Conservation (phyloP, 2,113 vertebrate genomes). For the Picathartes gymnocephalus region DNA sequence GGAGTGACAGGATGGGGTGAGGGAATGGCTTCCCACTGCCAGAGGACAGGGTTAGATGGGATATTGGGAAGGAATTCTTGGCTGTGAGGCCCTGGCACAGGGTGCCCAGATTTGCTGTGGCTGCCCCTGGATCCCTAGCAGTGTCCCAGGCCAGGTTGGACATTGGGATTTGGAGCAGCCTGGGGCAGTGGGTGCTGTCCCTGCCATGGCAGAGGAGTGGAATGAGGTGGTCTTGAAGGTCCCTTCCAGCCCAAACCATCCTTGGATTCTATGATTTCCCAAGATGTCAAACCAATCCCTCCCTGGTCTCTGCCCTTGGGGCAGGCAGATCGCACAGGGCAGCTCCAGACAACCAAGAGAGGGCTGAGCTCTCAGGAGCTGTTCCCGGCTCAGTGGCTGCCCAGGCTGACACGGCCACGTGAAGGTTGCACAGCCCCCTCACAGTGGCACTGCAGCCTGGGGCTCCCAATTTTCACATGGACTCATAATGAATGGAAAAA, state of each 20-base stretch:
- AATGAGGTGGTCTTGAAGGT: accelerated
- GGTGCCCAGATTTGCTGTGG: neutral
- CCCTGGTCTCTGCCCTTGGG: accelerated
- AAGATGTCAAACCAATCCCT: neutral
- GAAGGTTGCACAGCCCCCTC: neutral
- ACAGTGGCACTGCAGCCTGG: accelerated
- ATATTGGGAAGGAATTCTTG: neutral
- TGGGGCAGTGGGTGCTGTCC: neutral
- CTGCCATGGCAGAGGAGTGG: neutral
- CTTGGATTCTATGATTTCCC: neutral
- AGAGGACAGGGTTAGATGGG: accelerated
- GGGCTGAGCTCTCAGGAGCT: accelerated
- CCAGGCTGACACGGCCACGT: accelerated
- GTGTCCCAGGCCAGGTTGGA: neutral
- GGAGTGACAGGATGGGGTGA: neutral
- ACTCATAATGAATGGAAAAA: neutral
- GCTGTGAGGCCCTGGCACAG: neutral
- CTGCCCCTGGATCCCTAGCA: neutral
- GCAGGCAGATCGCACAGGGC: accelerated
- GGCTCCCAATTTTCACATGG: neutral
- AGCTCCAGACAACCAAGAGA: accelerated
- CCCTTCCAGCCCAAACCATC: neutral
- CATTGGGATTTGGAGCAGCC: neutral
- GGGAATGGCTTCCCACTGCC: neutral
- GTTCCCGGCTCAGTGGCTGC: accelerated